These are phyloP conservation scores for Miniopterus natalensis DNA, from an alignment of 2,113 vertebrate species.

Conservation along the genomic window DNA sequence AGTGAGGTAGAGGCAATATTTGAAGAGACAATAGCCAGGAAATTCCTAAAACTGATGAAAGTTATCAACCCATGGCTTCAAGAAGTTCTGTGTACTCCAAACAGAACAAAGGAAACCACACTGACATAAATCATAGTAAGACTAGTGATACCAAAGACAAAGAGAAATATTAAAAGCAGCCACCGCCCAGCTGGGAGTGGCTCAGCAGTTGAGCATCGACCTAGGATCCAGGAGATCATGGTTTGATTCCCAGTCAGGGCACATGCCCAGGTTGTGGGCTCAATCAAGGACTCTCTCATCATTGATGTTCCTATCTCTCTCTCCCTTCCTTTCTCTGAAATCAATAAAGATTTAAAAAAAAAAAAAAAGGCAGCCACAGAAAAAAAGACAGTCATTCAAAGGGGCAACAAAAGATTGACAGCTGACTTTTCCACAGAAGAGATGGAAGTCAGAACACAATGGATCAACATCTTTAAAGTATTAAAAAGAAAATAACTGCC, in stretches of 20 bases:
- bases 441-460: conserved; percentile 16
- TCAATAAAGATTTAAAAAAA: too few species aligned
- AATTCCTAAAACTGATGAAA: neutral
- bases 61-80: neutral
- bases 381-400: neutral
- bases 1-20: neutral
- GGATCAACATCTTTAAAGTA: neutral
- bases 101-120: neutral
- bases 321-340: too few species aligned
- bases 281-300: too few species aligned
- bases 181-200: neutral
- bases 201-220: too few species aligned
- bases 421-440: neutral
- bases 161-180: conserved; percentile 33
- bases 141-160: conserved; percentile 16
- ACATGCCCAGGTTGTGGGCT: too few species aligned
- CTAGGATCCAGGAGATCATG: too few species aligned
- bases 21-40: neutral
- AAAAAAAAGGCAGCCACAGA: neutral
- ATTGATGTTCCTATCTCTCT: too few species aligned
- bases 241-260: too few species aligned
- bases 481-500: conserved; percentile 46
- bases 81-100: neutral
- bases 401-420: neutral
- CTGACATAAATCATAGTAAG: neutral